These are phyloP conservation scores for Drosophila algonquin DNA, from an alignment of 2,888 invertebrate species.

Conservation along the genomic window DNA sequence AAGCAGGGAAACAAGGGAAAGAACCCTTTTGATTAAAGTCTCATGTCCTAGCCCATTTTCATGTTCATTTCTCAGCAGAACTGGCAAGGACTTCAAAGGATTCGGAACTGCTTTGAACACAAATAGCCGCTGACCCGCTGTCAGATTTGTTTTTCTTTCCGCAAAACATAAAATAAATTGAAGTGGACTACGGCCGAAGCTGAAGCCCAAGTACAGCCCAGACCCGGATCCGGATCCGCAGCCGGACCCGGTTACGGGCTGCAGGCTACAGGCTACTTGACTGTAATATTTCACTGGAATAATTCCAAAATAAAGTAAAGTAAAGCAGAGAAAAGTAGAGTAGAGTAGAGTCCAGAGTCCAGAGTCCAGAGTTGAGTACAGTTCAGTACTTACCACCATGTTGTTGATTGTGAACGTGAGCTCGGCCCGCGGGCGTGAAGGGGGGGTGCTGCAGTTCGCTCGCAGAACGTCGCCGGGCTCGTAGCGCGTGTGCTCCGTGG, in stretches of 20 bases:
- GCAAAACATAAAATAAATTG: conserved; percentile 36
- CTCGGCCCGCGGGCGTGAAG: conserved; percentile 90
- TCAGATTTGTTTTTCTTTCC: conserved; percentile 51
- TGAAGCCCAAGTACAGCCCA: not conserved
- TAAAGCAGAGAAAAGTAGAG: not conserved
- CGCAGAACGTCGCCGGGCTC: conserved; percentile 89
- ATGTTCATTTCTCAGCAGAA: conserved; percentile 63
- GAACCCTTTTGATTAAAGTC: conserved; percentile 50
- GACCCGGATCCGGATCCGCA: not conserved
- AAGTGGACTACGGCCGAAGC: conserved; percentile 16
- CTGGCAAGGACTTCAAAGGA: conserved; percentile 60
- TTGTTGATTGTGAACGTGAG: conserved; percentile 92
- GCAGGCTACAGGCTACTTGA: not conserved
- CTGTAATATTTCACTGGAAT: conserved; percentile 33
- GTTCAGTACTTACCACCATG: conserved; percentile 87
- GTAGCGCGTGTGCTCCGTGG: conserved; percentile 90
- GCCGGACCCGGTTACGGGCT: not conserved
- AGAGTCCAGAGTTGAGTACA: no score
- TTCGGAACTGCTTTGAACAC: conserved; percentile 47
- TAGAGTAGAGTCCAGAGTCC: not conserved
- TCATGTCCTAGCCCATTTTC: conserved; percentile 51
- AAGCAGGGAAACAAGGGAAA: not conserved
- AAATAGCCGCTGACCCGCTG: conserved; percentile 70
- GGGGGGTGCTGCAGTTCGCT: conserved; percentile 92
- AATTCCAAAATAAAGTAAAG: conserved; percentile 15